Evolutionary conservation across 2,797 vertebrate genomes (phyloP).

Genomic region (Enteromius mattozi): DNA sequence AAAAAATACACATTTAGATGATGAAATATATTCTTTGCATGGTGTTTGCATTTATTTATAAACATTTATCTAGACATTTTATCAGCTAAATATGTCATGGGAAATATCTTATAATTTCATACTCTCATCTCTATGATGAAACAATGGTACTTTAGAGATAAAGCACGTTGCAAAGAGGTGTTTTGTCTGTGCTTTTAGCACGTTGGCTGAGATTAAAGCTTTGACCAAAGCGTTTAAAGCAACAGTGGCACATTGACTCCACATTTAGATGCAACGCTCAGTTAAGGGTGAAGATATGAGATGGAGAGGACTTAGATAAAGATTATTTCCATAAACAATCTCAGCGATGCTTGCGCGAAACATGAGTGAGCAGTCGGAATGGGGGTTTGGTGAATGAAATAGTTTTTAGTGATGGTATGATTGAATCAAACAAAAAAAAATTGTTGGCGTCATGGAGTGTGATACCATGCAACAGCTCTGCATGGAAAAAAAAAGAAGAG

Average conservation of each 20-base stretch:
- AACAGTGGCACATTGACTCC: slow-evolving; percentile 47
- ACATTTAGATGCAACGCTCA: slow-evolving; percentile 36
- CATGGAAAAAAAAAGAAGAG: neutral
- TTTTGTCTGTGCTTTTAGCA: slow-evolving; percentile 55
- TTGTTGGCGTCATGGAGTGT: neutral
- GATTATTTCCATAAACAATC: slow-evolving; percentile 34
- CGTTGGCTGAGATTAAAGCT: slow-evolving; percentile 49
- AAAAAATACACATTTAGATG: neutral
- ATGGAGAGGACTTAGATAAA: slow-evolving; percentile 23
- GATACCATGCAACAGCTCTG: neutral
- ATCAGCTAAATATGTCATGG: neutral
- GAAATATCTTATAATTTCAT: slow-evolving; percentile 19
- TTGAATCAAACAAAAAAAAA: neutral
- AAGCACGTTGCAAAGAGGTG: slow-evolving; percentile 26
- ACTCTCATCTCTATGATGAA: slow-evolving; percentile 33
- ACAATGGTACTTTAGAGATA: slow-evolving; percentile 30
- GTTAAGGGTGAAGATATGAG: slow-evolving; percentile 43
- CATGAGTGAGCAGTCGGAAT: neutral
- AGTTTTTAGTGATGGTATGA: neutral
- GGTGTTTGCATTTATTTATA: neutral
- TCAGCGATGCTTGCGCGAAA: neutral
- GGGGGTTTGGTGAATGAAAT: neutral
- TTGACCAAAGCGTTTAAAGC: slow-evolving; percentile 32
- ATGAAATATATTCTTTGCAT: neutral
- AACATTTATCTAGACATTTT: neutral